A percentile compares a stretch with the other conserved stretches of the same genome.
Conservation (phyloP, 2,113 vertebrate species). For the Poecilia latipinna region DNA sequence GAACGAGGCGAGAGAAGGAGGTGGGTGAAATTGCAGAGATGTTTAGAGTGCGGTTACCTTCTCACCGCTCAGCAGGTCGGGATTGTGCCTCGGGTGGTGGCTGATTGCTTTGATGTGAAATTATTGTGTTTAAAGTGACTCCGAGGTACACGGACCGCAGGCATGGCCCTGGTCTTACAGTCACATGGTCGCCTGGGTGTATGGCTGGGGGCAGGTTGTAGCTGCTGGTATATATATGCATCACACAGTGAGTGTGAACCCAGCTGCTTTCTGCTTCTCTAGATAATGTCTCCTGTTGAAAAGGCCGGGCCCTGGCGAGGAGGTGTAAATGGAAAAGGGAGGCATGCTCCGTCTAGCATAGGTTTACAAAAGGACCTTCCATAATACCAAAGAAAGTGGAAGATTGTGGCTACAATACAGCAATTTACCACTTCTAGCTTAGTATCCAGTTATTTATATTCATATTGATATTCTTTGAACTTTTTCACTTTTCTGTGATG, state of each 20-base stretch:
- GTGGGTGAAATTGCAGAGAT: conserved; percentile 11
- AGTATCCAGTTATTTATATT: too few relatives aligned
- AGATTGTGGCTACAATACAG: conserved; percentile 3
- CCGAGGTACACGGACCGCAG: conserved; percentile 51
- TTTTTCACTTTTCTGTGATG: too few relatives aligned
- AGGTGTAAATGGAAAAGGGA: conserved; percentile 79
- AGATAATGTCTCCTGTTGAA: conserved; percentile 51
- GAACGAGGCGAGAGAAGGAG: conserved; percentile 39
- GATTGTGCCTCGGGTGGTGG: conserved; percentile 67
- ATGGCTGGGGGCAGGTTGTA: conserved; percentile 17
- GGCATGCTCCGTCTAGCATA: conserved; percentile 34
- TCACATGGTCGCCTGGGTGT: conserved; percentile 34
- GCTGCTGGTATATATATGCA: conserved; percentile 28
- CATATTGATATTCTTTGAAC: too few relatives aligned
- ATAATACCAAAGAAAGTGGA: conserved; percentile 19
- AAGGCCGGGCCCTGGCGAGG: conserved; percentile 35
- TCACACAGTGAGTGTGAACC: conserved; percentile 48
- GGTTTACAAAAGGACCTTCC: conserved; percentile 39
- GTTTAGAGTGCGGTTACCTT: conserved; percentile 34
- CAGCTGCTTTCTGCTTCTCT: conserved; percentile 63
- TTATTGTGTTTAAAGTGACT: conserved; percentile 70
- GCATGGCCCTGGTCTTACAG: conserved; percentile 31
- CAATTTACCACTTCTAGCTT: background rate
- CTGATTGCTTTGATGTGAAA: conserved; percentile 81
- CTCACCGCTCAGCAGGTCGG: conserved; percentile 73